These are phyloP conservation scores for Ptychobarbus kaznakovi DNA, from an alignment of 2,797 vertebrate genomes.

Conservation along the genomic window DNA sequence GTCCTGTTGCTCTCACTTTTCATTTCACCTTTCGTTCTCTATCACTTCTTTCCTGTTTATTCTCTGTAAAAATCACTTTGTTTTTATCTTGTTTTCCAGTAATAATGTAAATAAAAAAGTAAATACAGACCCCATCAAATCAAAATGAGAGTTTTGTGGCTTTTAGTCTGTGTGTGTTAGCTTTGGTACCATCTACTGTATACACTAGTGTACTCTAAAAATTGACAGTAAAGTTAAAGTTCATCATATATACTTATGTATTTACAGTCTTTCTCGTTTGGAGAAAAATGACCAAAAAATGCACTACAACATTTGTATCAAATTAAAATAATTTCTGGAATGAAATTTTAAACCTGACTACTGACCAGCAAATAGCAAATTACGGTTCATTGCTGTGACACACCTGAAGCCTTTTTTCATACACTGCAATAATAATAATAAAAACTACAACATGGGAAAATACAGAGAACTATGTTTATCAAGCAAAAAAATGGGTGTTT, in stretches of 20 bases:
- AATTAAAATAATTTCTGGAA: not conserved
- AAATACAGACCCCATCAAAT: not conserved
- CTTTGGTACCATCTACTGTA: not conserved
- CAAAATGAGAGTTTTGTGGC: not conserved
- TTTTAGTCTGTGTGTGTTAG: not conserved
- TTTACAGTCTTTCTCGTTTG: not conserved
- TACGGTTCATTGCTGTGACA: not conserved
- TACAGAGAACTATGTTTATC: no score
- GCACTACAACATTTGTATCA: not conserved
- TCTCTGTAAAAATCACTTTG: conserved; percentile 4
- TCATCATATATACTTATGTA: not conserved
- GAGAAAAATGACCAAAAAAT: not conserved
- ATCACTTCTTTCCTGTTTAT: conserved; percentile 16
- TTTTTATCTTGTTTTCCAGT: conserved; percentile 21
- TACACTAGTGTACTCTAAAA: not conserved
- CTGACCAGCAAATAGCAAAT: not conserved
- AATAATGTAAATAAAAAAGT: conserved; percentile 4
- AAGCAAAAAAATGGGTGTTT: not conserved
- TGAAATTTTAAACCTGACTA: not conserved
- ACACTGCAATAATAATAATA: not conserved
- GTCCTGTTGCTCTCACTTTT: conserved; percentile 1
- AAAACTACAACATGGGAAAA: not conserved
- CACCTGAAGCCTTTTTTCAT: not conserved
- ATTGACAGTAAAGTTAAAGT: not conserved
- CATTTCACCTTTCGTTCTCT: conserved; percentile 20